phyloP scores from a whole-genome alignment of 2,797 vertebrate species.

The Smutsia gigantea region DNA sequence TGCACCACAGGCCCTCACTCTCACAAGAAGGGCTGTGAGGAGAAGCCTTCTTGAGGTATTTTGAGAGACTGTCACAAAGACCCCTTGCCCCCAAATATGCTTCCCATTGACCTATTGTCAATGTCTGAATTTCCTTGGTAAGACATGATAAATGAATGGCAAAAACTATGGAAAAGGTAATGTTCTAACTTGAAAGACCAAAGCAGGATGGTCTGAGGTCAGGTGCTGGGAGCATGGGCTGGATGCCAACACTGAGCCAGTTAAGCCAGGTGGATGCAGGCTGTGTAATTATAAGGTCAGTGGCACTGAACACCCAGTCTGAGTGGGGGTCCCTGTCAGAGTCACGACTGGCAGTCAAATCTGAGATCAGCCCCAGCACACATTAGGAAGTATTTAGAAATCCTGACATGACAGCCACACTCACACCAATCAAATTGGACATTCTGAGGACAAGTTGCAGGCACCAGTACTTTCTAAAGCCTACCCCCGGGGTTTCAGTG shows the following conservation, averaged over 20 bases:
- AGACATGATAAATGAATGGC: neutral
- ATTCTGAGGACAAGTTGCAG: neutral
- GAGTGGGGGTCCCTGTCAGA: neutral
- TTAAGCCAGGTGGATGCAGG: neutral
- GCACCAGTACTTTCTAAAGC: neutral
- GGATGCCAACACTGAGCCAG: neutral
- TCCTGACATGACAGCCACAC: neutral
- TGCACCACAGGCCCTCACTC: neutral
- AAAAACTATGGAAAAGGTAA: neutral
- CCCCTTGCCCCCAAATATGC: neutral
- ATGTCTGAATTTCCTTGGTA: slow-evolving; percentile 1
- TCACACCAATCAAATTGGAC: neutral
- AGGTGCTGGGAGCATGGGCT: neutral
- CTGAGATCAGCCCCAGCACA: neutral
- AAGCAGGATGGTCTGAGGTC: neutral
- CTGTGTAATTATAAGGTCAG: neutral
- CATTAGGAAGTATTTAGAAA: neutral
- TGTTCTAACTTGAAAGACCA: slow-evolving; percentile 13
- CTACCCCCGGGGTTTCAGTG: neutral
- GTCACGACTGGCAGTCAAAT: slow-evolving; percentile 2
- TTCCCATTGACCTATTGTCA: neutral
- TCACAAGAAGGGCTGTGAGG: neutral
- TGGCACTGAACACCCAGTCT: neutral
- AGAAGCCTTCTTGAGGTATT: neutral
- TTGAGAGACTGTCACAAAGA: slow-evolving; percentile 4